Evolutionary conservation across 2,797 vertebrate genomes (phyloP).

Genomic region (Saxicola maurus): DNA sequence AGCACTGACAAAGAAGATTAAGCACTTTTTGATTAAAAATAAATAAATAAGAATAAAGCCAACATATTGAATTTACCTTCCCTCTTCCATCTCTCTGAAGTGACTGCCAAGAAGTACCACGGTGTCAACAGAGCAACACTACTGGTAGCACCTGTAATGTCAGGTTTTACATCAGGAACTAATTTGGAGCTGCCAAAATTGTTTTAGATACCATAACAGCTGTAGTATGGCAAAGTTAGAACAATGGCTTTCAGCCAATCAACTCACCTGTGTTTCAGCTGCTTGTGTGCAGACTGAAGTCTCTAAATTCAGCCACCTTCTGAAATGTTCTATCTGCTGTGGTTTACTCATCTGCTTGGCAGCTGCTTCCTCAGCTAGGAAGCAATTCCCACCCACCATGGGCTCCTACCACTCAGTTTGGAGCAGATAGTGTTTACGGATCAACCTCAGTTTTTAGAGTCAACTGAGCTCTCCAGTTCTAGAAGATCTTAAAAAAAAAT

Average conservation of each 20-base stretch:
- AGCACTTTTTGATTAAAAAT: not conserved
- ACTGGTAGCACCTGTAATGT: not conserved
- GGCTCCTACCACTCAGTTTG: not conserved
- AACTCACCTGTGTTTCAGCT: slow-evolving; percentile 1
- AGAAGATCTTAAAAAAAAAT: not conserved
- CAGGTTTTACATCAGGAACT: not conserved
- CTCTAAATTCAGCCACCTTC: not conserved
- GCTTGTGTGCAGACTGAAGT: not conserved
- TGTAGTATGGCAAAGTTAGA: not conserved
- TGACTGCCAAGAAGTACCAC: not conserved
- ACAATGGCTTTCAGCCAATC: not conserved
- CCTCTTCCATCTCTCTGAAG: not conserved
- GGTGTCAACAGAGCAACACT: not conserved
- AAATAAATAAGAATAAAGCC: not conserved
- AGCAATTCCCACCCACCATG: not conserved
- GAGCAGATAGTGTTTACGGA: not conserved
- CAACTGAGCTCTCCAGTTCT: not conserved
- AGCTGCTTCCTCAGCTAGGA: not conserved
- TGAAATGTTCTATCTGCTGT: not conserved
- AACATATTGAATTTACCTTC: not conserved
- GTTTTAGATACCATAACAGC: not conserved
- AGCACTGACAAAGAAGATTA: not conserved
- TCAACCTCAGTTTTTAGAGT: not conserved
- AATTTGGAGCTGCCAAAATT: not conserved
- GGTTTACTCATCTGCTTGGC: not conserved